A percentile compares a stretch with the other conserved stretches of the same genome.
Conservation (phyloP, 2,113 vertebrate genomes). For the Rhinopomastus cyanomelas region DNA sequence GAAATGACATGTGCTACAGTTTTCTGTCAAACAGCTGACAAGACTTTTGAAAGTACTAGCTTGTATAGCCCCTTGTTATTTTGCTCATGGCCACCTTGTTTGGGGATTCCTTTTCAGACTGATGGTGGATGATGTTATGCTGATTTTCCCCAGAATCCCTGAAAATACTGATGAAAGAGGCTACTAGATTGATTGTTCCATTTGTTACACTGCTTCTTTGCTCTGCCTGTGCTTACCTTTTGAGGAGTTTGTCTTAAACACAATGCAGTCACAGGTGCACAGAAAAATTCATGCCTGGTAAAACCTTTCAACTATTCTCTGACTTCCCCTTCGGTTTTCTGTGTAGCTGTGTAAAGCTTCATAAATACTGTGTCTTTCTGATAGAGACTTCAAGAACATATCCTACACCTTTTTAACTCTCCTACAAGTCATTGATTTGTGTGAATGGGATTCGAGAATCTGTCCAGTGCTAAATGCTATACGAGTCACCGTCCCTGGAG, state of each 20-base stretch:
- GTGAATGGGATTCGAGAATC: background rate
- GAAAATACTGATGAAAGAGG: background rate
- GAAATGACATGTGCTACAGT: background rate
- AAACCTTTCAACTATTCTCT: background rate
- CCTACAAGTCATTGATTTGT: background rate
- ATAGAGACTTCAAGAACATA: background rate
- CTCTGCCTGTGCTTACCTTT: background rate
- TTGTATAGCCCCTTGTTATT: background rate
- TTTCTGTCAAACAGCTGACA: background rate
- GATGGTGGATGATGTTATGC: background rate
- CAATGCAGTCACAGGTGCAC: background rate
- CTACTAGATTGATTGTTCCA: background rate
- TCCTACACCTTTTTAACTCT: background rate
- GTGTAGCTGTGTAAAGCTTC: background rate
- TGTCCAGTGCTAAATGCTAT: background rate
- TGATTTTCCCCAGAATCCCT: background rate
- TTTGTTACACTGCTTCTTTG: background rate
- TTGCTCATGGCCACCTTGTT: background rate
- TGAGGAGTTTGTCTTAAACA: background rate
- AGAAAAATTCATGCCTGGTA: background rate
- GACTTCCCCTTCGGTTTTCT: background rate
- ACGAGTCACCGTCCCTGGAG: too few relatives aligned
- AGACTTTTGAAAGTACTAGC: background rate
- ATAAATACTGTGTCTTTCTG: background rate
- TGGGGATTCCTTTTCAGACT: background rate